Evolutionary conservation across 2,888 invertebrate genomes (phyloP), one percentile per base, ranked within the genome.

Genomic region (Celastrina argiolus): DNA sequence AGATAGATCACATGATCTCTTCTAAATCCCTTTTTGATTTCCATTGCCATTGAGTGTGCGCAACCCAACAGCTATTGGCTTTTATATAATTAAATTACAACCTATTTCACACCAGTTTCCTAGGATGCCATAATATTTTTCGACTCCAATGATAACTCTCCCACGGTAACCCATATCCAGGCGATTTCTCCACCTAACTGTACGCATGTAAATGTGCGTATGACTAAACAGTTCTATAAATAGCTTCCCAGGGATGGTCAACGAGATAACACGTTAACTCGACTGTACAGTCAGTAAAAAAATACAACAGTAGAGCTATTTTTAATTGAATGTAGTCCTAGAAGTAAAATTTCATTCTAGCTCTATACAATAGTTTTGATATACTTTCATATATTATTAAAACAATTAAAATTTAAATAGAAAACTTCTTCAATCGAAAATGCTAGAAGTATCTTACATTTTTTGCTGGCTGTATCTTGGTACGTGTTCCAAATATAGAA

Each of bases 151-250:
- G 12, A 16, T 22, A 1, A 5, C 22, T 51, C 10, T 26, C 51
- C 51, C 51, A 51, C 51, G 22, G 22, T 22, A 58, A 31, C 58
- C 28, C 16, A 58, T 31, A 28, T 28, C 26, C 31, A 34, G 18
- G 31, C 59, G 12, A 39, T 39, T 61, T 61, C 36, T 22, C 36
- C 18, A 18, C 22, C 22, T 18, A 36, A 61, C 61, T 61, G 39
- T 61, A 59, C 59, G 36, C 41, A 26, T 16, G 68, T 79, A 78
- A 81, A 82, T 79, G 80, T 79, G 74, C 77, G 77, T 72, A 81
- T 83, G 82, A 83, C 81, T 84, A 83, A 84, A 80, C 78, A 70
- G 69, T 71, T 80, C 85, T 87, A 87, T 79, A 85, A 81, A 86
- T 88, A 88, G 79, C 78, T 68, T 68, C 73, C 72, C 74, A 74